phyloP scores from a whole-genome alignment of 2,113 vertebrate species.

The Alosa alosa region DNA sequence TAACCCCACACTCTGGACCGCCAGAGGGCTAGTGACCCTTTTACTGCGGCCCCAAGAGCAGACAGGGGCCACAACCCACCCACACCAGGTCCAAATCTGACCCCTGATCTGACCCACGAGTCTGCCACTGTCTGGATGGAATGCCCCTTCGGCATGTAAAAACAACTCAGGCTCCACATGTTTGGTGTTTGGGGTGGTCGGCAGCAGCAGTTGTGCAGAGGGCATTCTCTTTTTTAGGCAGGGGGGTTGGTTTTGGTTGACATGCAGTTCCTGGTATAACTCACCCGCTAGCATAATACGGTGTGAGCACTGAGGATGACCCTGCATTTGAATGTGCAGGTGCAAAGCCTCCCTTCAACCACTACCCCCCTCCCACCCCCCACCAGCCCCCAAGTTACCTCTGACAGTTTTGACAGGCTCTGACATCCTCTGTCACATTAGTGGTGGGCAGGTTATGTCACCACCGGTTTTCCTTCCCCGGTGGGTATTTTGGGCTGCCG shows the following conservation, averaged over 20 bases:
- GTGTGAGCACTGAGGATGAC: background rate
- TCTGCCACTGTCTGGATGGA: background rate
- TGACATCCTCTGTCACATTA: background rate
- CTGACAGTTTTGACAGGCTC: constrained; percentile 55
- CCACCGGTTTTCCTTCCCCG: constrained; percentile 35
- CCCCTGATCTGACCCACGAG: background rate
- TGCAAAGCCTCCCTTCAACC: background rate
- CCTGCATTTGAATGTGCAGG: background rate
- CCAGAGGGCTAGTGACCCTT: background rate
- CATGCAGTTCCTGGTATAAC: background rate
- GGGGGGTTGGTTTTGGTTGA: background rate
- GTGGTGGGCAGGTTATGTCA: constrained; percentile 37
- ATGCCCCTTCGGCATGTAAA: background rate
- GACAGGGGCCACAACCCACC: background rate
- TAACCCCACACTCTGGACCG: background rate
- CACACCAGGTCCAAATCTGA: background rate
- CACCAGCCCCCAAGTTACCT: constrained; percentile 13
- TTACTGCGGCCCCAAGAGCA: background rate
- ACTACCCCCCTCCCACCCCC: background rate
- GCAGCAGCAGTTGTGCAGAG: background rate
- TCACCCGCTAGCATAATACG: background rate
- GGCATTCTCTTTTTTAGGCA: background rate
- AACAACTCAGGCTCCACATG: background rate
- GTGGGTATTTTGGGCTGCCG: background rate
- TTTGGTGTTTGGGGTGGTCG: background rate